Evolutionary conservation across 2,113 vertebrate genomes (phyloP).

Genomic region (Plotosus lineatus): DNA sequence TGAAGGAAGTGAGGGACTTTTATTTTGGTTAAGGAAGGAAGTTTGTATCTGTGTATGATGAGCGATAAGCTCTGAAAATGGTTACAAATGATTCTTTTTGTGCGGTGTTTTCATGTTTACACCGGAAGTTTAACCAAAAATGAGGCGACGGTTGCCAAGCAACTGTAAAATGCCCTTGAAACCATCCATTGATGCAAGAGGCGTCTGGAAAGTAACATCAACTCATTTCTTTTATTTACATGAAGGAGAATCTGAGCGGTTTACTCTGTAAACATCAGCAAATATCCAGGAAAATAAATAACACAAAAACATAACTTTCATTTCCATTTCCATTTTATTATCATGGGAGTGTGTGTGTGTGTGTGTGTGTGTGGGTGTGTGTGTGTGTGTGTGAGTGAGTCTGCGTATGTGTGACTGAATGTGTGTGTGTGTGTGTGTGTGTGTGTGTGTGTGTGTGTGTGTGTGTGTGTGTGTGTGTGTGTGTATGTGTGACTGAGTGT

Average conservation of each 20-base stretch:
- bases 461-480: no score
- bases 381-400: no score
- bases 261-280: slow-evolving; percentile 25
- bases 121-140: not conserved
- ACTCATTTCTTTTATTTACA: not conserved
- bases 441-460: no score
- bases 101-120: not conserved
- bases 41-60: not conserved
- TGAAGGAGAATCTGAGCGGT: not conserved
- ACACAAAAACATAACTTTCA: not conserved
- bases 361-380: no score
- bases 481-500: no score
- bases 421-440: no score
- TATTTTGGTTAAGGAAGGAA: not conserved
- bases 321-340: slow-evolving; percentile 19
- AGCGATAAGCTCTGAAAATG: not conserved
- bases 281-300: slow-evolving; percentile 19
- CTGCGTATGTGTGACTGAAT: no score
- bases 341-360: not conserved
- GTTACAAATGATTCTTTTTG: not conserved
- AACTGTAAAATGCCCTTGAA: slow-evolving; percentile 2
- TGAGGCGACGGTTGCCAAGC: not conserved
- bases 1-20: not conserved
- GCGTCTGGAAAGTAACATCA: not conserved
- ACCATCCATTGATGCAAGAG: not conserved